Percentiles rank a stretch among this genome's conserved stretches.
phyloP scores from a whole-genome alignment of 2,113 vertebrate species.

The Dryoscopus gambensis region DNA sequence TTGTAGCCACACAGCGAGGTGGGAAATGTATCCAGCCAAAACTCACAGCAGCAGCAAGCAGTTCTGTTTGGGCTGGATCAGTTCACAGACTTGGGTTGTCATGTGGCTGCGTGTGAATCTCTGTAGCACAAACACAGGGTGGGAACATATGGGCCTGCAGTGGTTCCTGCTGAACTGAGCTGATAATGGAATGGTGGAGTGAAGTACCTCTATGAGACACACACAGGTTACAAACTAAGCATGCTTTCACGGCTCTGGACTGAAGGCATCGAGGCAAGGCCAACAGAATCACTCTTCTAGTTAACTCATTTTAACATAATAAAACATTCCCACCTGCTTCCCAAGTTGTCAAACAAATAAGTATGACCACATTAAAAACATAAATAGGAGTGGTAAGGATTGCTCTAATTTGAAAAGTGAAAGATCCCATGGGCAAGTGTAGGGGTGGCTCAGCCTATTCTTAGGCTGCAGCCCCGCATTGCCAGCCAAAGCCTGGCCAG shows the following conservation, averaged over 20 bases:
- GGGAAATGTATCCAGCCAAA: neutral
- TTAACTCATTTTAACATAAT: neutral
- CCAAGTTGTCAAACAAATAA: neutral
- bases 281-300: neutral
- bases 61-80: neutral
- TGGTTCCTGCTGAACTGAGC: neutral
- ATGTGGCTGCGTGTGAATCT: neutral
- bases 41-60: neutral
- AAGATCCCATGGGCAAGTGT: neutral
- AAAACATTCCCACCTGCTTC: neutral
- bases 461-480: too few relatives aligned
- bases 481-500: too few relatives aligned
- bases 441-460: too few relatives aligned
- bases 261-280: rapidly evolving
- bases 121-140: neutral
- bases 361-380: neutral
- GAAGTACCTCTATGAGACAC: neutral
- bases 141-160: neutral
- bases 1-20: neutral
- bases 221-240: neutral
- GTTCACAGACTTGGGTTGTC: neutral
- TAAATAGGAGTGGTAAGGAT: neutral
- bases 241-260: neutral
- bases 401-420: neutral
- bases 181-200: neutral